A percentile compares a stretch with the other conserved stretches of the same genome.
Conservation (phyloP, 2,113 vertebrate species). For the Hemiprocne comata region DNA sequence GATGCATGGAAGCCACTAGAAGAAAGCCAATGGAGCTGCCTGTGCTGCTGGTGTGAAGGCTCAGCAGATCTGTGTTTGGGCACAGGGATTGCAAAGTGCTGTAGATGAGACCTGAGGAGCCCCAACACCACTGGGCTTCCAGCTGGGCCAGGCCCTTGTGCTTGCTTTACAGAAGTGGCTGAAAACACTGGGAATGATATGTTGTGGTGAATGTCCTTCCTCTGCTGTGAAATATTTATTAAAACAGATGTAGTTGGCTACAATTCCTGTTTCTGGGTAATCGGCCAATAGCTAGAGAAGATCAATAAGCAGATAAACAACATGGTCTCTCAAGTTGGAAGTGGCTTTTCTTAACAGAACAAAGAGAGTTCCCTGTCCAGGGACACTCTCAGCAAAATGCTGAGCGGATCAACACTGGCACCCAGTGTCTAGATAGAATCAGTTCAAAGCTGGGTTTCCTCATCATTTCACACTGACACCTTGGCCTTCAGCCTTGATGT, state of each 20-base stretch:
- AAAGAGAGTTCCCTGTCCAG: neutral
- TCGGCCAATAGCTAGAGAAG: neutral
- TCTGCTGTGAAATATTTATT: neutral
- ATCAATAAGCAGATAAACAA: constrained; percentile 4
- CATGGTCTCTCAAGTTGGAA: constrained; percentile 13
- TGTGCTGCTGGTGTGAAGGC: fast-evolving
- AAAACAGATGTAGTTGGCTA: neutral
- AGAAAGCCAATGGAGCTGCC: fast-evolving
- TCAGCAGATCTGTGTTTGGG: fast-evolving
- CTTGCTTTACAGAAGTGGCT: neutral
- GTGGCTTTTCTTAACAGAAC: neutral
- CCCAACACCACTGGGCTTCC: fast-evolving
- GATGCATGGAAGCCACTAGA: neutral
- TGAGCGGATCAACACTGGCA: constrained; percentile 61
- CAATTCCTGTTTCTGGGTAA: neutral
- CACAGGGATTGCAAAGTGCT: fast-evolving
- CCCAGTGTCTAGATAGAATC: constrained; percentile 52
- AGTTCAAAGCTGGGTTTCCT: neutral
- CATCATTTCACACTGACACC: fast-evolving
- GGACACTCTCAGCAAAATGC: neutral
- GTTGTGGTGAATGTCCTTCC: neutral
- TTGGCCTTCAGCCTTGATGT: fast-evolving
- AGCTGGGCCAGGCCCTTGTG: fast-evolving
- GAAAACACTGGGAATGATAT: fast-evolving
- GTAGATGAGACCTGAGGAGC: neutral